These are phyloP conservation scores for Centruroides sculpturatus DNA, from an alignment of 1,140 invertebrate species.

Conservation along the genomic window DNA sequence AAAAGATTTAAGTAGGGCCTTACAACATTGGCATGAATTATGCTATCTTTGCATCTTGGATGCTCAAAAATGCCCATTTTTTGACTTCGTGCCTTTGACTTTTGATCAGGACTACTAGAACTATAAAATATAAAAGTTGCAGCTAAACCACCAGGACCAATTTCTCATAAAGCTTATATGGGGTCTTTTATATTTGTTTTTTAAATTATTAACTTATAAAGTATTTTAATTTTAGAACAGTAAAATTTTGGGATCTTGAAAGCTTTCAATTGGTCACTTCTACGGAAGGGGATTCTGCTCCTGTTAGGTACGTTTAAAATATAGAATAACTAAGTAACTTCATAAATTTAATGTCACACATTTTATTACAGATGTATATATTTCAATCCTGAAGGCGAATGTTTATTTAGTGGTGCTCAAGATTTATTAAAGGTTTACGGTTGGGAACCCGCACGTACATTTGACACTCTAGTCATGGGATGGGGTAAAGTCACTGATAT, in stretches of 20 bases:
- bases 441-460: conserved; percentile 79
- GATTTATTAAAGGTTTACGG: conserved; percentile 79
- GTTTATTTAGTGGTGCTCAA: conserved; percentile 68
- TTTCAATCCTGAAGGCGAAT: conserved; percentile 78
- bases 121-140: no score
- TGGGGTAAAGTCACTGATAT: conserved; percentile 88
- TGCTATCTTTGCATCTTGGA: no score
- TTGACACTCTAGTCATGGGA: conserved; percentile 62
- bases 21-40: no score
- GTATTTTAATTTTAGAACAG: conserved; percentile 29
- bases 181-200: no score
- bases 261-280: conserved; percentile 73
- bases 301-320: conserved; percentile 36
- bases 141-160: no score
- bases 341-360: not conserved
- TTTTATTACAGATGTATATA: conserved; percentile 30
- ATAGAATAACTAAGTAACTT: not conserved
- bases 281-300: conserved; percentile 46
- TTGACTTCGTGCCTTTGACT: no score
- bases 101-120: no score
- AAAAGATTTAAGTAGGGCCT: no score
- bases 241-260: conserved; percentile 86
- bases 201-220: no score
- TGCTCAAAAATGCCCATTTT: no score
- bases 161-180: no score